Conservation (phyloP, 2,113 vertebrate genomes). For the Gavialis gangeticus region DNA sequence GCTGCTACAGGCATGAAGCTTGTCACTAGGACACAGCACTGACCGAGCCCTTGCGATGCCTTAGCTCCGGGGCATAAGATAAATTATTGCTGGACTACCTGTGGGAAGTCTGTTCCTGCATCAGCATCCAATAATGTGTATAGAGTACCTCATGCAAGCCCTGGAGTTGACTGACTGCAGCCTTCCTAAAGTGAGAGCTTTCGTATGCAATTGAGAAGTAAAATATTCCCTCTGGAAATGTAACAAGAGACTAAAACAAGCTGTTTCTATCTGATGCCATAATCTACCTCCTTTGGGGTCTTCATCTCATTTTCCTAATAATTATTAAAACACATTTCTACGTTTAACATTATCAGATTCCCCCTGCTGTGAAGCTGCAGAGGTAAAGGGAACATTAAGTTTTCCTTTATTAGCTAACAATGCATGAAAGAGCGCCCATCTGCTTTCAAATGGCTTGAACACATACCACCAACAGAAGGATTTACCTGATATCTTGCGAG, state of each 20-base stretch:
- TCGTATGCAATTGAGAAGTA: slow-evolving; percentile 13
- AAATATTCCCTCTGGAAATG: slow-evolving; percentile 34
- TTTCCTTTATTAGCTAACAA: slow-evolving; percentile 30
- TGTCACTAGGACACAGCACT: neutral
- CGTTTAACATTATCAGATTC: slow-evolving; percentile 1
- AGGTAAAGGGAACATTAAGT: slow-evolving; percentile 51
- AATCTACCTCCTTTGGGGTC: neutral
- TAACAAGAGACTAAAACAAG: slow-evolving; percentile 26
- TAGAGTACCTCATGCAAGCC: neutral
- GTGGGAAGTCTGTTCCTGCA: neutral
- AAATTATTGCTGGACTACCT: neutral
- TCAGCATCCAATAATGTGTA: neutral
- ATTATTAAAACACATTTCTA: neutral
- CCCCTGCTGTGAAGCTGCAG: slow-evolving; percentile 25
- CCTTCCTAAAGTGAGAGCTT: neutral
- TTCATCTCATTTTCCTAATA: slow-evolving; percentile 18
- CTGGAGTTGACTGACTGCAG: slow-evolving; percentile 15
- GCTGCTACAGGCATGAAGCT: neutral
- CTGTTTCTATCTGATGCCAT: slow-evolving; percentile 4
- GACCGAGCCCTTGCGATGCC: neutral
- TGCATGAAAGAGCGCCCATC: slow-evolving; percentile 26
- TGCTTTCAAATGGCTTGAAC: slow-evolving; percentile 50
- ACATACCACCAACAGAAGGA: slow-evolving; percentile 25
- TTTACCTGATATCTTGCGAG: neutral
- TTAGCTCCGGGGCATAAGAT: neutral